Percentiles rank a stretch among this genome's conserved stretches.
Evolutionary conservation across 23 tunicate genomes (phyloP).

Genomic region (Oikopleura dioica): DNA sequence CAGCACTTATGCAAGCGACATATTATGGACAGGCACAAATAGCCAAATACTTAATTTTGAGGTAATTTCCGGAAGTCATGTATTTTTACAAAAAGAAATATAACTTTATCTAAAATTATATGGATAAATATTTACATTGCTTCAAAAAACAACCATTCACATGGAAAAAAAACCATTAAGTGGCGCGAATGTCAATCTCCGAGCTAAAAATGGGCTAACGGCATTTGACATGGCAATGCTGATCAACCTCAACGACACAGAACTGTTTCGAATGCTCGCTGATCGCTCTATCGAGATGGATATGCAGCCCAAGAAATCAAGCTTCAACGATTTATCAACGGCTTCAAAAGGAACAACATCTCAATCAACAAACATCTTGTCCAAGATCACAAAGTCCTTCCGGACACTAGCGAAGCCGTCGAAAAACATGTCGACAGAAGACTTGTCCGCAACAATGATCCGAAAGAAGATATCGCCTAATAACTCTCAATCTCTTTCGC

Average conservation of each 20-base stretch:
- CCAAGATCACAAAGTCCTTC: background rate
- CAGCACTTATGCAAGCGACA: slow-evolving; percentile 93
- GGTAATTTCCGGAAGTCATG: background rate
- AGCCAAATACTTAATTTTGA: slow-evolving; percentile 1
- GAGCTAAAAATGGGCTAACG: slow-evolving; percentile 61
- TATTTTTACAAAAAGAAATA: background rate
- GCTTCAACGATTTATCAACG: too few relatives aligned
- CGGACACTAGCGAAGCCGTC: too few relatives aligned
- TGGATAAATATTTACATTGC: too few relatives aligned
- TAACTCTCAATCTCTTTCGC: too few relatives aligned
- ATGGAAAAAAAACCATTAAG: too few relatives aligned
- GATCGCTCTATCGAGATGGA: background rate
- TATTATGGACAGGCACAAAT: slow-evolving; percentile 33
- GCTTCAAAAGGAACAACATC: background rate
- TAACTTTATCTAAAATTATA: background rate
- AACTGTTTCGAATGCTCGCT: slow-evolving; percentile 11
- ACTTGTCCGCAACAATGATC: too few relatives aligned
- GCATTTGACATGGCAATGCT: slow-evolving; percentile 96
- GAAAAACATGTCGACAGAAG: too few relatives aligned
- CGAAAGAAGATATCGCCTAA: too few relatives aligned
- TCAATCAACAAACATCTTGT: background rate
- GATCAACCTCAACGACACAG: slow-evolving; percentile 16
- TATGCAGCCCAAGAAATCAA: background rate
- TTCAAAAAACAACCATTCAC: too few relatives aligned
- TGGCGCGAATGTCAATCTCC: slow-evolving; percentile 52